Conservation (phyloP, 2,797 vertebrate genomes). For the Ambastaia sidthimunki region DNA sequence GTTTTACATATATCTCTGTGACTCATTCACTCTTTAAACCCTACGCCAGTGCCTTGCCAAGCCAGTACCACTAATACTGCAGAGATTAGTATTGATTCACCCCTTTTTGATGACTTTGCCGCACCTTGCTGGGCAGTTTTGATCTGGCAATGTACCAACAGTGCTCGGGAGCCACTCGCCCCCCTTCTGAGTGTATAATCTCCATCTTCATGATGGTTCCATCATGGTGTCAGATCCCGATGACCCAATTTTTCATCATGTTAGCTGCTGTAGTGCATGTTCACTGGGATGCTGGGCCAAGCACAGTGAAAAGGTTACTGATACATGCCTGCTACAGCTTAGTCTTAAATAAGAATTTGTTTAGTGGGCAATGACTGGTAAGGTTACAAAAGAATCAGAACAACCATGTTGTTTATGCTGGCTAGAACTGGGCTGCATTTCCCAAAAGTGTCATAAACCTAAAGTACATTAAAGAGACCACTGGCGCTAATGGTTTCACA, state of each 20-base stretch:
- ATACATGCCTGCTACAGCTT: conserved; percentile 19
- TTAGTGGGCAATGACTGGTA: conserved; percentile 18
- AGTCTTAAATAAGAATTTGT: conserved; percentile 24
- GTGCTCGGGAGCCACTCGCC: conserved; percentile 36
- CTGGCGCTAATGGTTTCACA: no score
- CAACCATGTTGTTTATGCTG: neutral
- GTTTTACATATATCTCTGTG: conserved; percentile 49
- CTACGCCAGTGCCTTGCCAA: conserved; percentile 13
- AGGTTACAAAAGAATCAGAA: no score
- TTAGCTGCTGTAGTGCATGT: conserved; percentile 25
- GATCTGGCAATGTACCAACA: conserved; percentile 49
- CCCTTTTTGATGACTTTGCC: conserved; percentile 58
- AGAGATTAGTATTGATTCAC: conserved; percentile 64
- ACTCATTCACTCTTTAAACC: conserved; percentile 28
- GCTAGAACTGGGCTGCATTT: neutral
- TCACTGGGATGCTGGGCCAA: conserved; percentile 14
- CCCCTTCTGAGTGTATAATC: conserved; percentile 48
- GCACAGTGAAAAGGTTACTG: conserved; percentile 43
- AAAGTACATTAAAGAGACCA: no score
- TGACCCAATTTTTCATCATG: conserved; percentile 34
- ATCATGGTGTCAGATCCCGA: conserved; percentile 5
- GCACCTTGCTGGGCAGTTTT: conserved; percentile 54
- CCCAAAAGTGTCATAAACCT: no score
- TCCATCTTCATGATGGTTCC: conserved; percentile 49
- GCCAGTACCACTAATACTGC: conserved; percentile 45